Evolutionary conservation across 1,140 invertebrate genomes (phyloP), one percentile per base, ranked within the genome.

Genomic region (Andricus grossulariae): DNA sequence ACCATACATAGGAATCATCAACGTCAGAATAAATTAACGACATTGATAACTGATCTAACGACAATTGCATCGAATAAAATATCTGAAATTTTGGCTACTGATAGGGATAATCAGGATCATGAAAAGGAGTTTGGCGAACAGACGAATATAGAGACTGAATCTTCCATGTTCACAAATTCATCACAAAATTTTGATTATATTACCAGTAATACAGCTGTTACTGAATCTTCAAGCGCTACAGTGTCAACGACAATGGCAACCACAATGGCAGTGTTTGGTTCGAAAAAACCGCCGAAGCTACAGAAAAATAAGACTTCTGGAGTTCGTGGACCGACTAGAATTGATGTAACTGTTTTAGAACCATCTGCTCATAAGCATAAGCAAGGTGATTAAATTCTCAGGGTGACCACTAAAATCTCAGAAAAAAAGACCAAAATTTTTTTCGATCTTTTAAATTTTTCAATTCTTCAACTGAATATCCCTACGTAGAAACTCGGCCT

Each of bases 1-100:
- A 77, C 77, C 1, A 74, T 80, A 11, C 83, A 83, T 12, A 79
- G 71, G 39, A 74, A 82, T 51, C 74, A 84, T 71, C 79, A 85
- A 54, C 76, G 60, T 50, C 81, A 80, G 15, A 82, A 57, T 19
- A 50, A 80, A 78, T 45, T 45, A 11, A 10, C 39, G 39, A 45
- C 10, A 8, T 5, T 45, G 39, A 45, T 45, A 11, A 11, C 7
- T 45, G 10, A 45, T 45, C 7, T 45, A 8, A 45, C 39, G 8
- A 45, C 39, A 7, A 45, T 45, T 11, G 39, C 39, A 45, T 11
- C 39, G 51, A 19, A 70, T 71, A 70, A 45, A 16, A 66, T 49
- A 25, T 10, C 51, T 50, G 55, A 11, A 49, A 5, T 51, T 50
- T 16, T 25, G 12, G 50, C n/a, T 7, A 50, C 45, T 39, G 19